Percentiles rank a stretch among this genome's conserved stretches.
Evolutionary conservation across 1,140 invertebrate species (phyloP).

Genomic region (Sipha flava): DNA sequence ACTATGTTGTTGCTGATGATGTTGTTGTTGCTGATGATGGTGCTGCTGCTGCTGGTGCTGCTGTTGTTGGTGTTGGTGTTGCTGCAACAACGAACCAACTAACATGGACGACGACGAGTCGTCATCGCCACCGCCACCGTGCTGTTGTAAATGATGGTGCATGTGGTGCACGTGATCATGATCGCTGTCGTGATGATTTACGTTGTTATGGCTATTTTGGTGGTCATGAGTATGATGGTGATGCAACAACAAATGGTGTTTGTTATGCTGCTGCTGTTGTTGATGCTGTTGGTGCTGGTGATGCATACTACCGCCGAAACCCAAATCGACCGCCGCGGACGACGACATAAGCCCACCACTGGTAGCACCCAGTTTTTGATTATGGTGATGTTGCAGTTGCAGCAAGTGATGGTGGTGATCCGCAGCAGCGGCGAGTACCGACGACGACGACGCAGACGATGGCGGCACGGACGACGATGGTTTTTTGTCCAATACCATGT

Average conservation of each 20-base stretch:
- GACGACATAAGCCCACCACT: not conserved
- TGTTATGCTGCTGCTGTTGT: not conserved
- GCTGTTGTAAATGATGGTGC: not conserved
- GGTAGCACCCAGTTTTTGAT: not conserved
- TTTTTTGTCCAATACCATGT: not conserved
- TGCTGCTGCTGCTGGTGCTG: not conserved
- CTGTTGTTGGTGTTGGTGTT: not conserved
- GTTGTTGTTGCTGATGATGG: conserved; percentile 17
- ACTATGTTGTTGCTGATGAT: conserved; percentile 36
- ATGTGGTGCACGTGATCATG: conserved; percentile 33
- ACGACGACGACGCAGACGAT: not conserved
- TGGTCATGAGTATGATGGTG: not conserved
- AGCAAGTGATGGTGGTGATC: not conserved
- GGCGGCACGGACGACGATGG: not conserved
- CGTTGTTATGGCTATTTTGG: conserved; percentile 15
- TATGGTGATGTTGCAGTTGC: not conserved
- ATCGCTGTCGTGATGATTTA: conserved; percentile 27
- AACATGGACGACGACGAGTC: not conserved
- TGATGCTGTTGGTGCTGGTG: not conserved
- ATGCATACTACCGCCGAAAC: not conserved
- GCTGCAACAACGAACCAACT: not conserved
- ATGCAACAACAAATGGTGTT: not conserved
- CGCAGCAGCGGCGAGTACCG: not conserved
- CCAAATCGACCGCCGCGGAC: not conserved
- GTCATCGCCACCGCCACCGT: not conserved